A percentile compares a stretch with the other conserved stretches of the same genome.
Conservation (phyloP, 2,797 vertebrate species). For the Streptopelia turtur region DNA sequence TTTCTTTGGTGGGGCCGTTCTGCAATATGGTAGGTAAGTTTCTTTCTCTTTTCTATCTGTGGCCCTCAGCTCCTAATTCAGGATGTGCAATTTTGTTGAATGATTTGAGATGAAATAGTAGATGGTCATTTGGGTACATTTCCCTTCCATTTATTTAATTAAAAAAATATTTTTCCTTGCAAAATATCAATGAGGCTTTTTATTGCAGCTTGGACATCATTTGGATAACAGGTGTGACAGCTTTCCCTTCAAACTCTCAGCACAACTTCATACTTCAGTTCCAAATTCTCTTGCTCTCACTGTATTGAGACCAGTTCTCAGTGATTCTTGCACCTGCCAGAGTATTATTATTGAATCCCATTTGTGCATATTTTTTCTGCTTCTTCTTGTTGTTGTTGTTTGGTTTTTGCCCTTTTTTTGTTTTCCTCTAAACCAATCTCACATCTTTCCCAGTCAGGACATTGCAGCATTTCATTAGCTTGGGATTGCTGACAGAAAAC, state of each 20-base stretch:
- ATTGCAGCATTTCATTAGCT: background rate
- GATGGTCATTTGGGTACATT: background rate
- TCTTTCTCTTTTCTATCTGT: background rate
- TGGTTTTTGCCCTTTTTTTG: background rate
- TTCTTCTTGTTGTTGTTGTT: background rate
- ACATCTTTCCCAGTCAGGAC: background rate
- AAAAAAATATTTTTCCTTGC: background rate
- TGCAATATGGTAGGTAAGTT: constrained; percentile 12
- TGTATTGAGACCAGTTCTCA: background rate
- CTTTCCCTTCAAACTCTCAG: background rate
- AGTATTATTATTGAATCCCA: background rate
- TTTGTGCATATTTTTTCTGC: background rate
- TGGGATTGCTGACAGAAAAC: background rate
- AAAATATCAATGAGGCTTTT: background rate
- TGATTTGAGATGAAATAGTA: background rate
- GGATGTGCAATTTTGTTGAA: background rate
- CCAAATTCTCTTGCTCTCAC: background rate
- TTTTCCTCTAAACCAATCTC: background rate
- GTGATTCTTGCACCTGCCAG: background rate
- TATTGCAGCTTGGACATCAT: background rate
- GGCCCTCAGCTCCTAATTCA: background rate
- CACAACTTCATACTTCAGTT: background rate
- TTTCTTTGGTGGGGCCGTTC: background rate
- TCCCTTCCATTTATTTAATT: too few species aligned
- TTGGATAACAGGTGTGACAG: background rate